These are phyloP conservation scores for Diacarnus erythraeanus DNA, from an alignment of 37 sponge, comb jelly and placozoan genomes.

Conservation along the genomic window DNA sequence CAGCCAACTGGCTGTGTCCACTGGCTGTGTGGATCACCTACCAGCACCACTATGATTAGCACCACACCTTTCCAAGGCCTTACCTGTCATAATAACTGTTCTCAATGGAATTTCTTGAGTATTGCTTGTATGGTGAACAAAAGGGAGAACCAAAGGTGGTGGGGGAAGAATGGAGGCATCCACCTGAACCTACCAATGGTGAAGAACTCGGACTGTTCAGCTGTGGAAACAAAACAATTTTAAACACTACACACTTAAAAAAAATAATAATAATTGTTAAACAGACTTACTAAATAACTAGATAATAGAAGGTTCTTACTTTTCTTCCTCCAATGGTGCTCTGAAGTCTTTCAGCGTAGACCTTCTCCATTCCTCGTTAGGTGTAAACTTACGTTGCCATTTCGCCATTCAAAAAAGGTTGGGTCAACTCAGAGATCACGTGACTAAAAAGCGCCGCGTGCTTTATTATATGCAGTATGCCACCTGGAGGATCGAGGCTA, in stretches of 20 bases:
- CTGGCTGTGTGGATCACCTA: too few relatives aligned
- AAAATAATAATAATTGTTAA: too few relatives aligned
- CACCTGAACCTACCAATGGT: not conserved
- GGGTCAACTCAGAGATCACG: too few relatives aligned
- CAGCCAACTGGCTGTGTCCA: too few relatives aligned
- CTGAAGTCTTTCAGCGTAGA: not conserved
- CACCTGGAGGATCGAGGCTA: too few relatives aligned
- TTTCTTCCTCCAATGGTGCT: constrained; percentile 6
- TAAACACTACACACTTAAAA: too few relatives aligned
- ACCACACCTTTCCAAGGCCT: not conserved
- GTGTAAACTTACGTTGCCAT: too few relatives aligned
- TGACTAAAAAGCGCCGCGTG: too few relatives aligned
- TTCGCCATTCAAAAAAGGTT: too few relatives aligned
- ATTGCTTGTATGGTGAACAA: constrained; percentile 5
- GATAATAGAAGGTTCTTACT: not conserved
- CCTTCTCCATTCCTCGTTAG: constrained; percentile 7
- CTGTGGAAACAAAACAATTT: not conserved
- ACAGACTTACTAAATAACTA: not conserved
- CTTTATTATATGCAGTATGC: too few relatives aligned
- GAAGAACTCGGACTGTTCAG: not conserved
- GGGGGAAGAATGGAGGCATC: constrained; percentile 34
- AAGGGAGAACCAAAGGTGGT: not conserved
- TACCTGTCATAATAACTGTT: constrained; percentile 45
- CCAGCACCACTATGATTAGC: too few relatives aligned
- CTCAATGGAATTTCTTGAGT: constrained; percentile 18